Base-by-base conservation (phyloP, 2,113 vertebrate genomes). In the Hydrolagus affinis region DNA sequence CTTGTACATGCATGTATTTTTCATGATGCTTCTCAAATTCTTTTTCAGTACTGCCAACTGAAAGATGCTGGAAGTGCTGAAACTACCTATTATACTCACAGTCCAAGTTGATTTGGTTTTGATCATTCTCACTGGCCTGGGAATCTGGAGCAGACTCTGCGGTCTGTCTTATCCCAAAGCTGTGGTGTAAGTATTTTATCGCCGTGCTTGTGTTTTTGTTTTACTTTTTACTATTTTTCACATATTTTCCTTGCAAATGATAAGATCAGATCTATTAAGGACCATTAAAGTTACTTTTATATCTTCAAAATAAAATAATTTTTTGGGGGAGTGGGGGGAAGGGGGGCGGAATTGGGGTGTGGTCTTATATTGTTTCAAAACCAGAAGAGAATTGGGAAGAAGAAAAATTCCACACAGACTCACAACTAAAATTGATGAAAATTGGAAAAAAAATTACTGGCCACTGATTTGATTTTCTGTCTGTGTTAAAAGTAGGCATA, bases 141-240 rank as follows among this genome's bases (percentile, higher is more conserved):
- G 92, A 7, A 85, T 98, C 11, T 87, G 95, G 83, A 97, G 92
- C 88, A 90, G 97, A 6, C 89, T 99, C 0, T 92, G 91, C 89
- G 89, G 80, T 0, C 94, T 99, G 17, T 88, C 91, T 86, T 93
- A 95, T 86, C 97, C 97, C 0, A 89, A 89, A 83, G 94, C 96
- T 60, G 96, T 98, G 0, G 97, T 99, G 97, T 98, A 91, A 96
- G 96, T 92, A 68, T 15, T 85, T 69, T 23, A 69, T 76, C 85
- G 44, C 1, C n/a, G n/a, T 72, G 44, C 44, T 44, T 44, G 44
- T 44, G 44, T 1, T 44, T 44, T 68, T n/a, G 9, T 85, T 60
- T 72, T 8, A 83, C 30, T 32, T 44, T 19, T 28, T 10, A n/a
- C 11, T 71, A 62, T n/a, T 69, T 72, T n/a, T n/a, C n/a, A 6